Percentiles rank a stretch among this genome's conserved stretches.
These are phyloP conservation scores for Mormyrops attenuatus DNA, from an alignment of 2,797 vertebrate species.

Conservation along the genomic window DNA sequence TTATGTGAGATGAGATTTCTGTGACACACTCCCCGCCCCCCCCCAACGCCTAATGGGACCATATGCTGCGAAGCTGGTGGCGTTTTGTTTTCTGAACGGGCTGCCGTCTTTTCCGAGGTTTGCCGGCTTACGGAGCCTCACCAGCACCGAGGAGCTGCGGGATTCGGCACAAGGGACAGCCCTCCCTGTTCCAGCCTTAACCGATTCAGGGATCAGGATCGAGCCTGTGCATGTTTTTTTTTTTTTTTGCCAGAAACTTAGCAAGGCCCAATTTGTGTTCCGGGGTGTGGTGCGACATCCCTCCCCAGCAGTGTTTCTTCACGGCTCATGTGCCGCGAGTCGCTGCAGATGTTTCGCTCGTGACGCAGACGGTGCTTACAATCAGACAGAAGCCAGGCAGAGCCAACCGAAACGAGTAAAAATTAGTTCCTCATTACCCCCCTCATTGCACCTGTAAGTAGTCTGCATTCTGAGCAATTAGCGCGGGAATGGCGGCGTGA, in stretches of 20 bases:
- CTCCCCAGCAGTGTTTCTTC: conserved; percentile 10
- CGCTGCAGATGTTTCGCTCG: conserved; percentile 69
- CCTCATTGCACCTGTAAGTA: conserved; percentile 78
- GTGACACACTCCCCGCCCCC: conserved; percentile 30
- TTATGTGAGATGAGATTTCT: conserved; percentile 53
- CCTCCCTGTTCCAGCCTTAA: background rate
- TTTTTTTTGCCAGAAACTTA: conserved; percentile 28
- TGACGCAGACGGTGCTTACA: conserved; percentile 67
- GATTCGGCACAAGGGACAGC: background rate
- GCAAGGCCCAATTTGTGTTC: conserved; percentile 35
- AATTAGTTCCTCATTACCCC: conserved; percentile 77
- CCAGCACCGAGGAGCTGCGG: background rate
- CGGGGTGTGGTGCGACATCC: background rate
- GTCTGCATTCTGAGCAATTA: conserved; percentile 69
- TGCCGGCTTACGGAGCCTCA: background rate
- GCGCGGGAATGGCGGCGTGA: conserved; percentile 53
- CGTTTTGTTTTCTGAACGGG: background rate
- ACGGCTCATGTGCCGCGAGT: conserved; percentile 39
- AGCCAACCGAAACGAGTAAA: conserved; percentile 69
- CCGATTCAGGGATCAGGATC: background rate
- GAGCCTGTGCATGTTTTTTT: background rate
- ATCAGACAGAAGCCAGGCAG: conserved; percentile 60
- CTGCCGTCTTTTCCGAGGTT: background rate
- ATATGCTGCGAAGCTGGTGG: conserved; percentile 55
- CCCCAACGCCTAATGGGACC: conserved; percentile 34